Conservation (phyloP, 2,888 invertebrate genomes). For the Caenorhabditis macrosperma region DNA sequence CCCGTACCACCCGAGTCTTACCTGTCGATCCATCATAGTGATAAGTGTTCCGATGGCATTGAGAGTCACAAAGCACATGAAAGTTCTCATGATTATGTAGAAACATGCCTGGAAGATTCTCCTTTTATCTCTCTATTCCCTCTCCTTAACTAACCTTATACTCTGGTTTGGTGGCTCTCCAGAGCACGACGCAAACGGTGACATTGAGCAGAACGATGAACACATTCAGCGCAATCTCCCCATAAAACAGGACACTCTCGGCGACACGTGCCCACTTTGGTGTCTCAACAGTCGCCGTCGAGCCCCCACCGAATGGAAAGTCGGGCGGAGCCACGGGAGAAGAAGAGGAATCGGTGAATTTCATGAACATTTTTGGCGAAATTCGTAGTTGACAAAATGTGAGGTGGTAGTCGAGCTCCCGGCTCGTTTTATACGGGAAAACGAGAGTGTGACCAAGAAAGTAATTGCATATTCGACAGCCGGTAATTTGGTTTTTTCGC, state of each 20-base stretch:
- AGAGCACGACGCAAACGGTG: conserved; percentile 20
- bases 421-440: not conserved
- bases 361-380: conserved; percentile 52
- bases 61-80: conserved; percentile 25
- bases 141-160: conserved; percentile 16
- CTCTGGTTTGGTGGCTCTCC: conserved; percentile 22
- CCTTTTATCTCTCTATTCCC: not conserved
- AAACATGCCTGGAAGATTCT: conserved; percentile 36
- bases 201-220: conserved; percentile 41
- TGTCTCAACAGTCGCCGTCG: not conserved
- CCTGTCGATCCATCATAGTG: conserved; percentile 25
- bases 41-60: conserved; percentile 37
- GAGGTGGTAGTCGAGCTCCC: conserved; percentile 2
- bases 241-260: conserved; percentile 21
- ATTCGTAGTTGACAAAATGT: not conserved
- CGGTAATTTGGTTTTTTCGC: conserved; percentile 6
- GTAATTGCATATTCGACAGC: conserved; percentile 3
- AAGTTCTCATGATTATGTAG: conserved; percentile 56
- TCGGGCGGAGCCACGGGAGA: not conserved
- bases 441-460: not conserved
- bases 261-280: conserved; percentile 22
- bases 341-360: conserved; percentile 38
- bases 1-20: too few relatives aligned
- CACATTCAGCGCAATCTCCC: conserved; percentile 23
- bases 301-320: conserved; percentile 4